Evolutionary conservation across 2,113 vertebrate species (phyloP), one percentile per base, ranked within the genome.

Genomic region (Aphyosemion australe): DNA sequence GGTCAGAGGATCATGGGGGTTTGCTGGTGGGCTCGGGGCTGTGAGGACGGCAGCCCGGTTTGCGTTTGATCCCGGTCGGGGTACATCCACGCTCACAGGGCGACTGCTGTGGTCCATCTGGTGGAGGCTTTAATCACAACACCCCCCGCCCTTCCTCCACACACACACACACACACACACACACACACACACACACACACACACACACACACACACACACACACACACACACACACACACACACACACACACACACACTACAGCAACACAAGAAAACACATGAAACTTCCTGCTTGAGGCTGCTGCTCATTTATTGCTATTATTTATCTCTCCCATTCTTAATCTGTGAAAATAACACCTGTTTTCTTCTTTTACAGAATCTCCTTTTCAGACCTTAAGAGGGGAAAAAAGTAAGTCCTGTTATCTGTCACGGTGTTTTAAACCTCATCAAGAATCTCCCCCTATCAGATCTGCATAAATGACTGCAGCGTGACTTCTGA

Each of bases 81-180:
- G 84, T 88, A 88, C 79, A 88, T 83, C 72, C 88, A 84, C 56
- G 75, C 80, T 80, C 84, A 65, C 80, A 82, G 89, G 83, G 83
- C 47, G 66, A 91, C 89, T 72, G 80, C 90, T 90, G 90, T 76
- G 90, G 87, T 91, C 91, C 93, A 94, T 94, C 91, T 94, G 92
- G 83, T 82, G 49, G 34, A 65, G 83, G 84, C 76, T 91, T 93
- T 92, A 90, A 91, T 90, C 87, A 87, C 82, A 61, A 61, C 75
- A 51, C 82, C 76, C 78, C 74, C 55, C 72, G 1, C 26, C 26
- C 26, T n/a, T 26, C 26, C 26, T 26, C 26, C 26, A 68, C 57
- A 74, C 74, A 55, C 41, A 72, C 54, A 66, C 55, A 61, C 20
- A 26, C 51, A 55, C 70, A 34, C 31, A 58, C 62, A 57, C 47